Conservation (phyloP, 2,113 vertebrate species). For the Petrocephalus zakoni region DNA sequence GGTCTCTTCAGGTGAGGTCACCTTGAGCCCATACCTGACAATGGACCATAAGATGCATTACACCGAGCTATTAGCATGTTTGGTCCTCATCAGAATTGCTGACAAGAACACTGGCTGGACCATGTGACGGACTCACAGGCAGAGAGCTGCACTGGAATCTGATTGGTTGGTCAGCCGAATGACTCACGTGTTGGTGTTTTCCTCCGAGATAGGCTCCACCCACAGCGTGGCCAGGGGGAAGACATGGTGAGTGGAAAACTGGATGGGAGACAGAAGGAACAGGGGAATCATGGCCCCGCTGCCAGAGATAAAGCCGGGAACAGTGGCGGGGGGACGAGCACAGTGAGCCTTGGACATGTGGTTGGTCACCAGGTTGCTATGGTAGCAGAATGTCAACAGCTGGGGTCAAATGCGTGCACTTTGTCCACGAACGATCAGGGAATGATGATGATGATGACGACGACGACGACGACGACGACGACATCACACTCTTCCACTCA, state of each 20-base stretch:
- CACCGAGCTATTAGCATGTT: neutral
- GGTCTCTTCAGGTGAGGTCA: constrained; percentile 89
- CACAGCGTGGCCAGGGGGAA: constrained; percentile 90
- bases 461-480: no score
- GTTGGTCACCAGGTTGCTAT: neutral
- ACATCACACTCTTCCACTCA: neutral
- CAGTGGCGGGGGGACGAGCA: neutral
- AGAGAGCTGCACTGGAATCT: constrained; percentile 15
- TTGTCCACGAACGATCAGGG: neutral
- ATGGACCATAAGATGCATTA: neutral
- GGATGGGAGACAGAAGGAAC: constrained; percentile 29
- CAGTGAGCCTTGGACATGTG: neutral
- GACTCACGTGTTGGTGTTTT: constrained; percentile 79
- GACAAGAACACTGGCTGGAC: neutral
- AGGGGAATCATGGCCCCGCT: neutral
- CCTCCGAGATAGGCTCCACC: constrained; percentile 89
- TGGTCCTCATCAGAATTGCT: neutral
- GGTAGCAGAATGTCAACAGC: neutral
- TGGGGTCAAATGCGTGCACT: neutral
- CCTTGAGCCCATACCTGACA: constrained; percentile 80
- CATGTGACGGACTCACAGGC: constrained; percentile 67
- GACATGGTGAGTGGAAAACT: constrained; percentile 98
- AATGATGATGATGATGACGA: neutral
- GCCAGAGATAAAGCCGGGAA: neutral
- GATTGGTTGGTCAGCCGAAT: neutral